Evolutionary conservation across 2,113 vertebrate genomes (phyloP).

Genomic region (Dendrocopos noguchii): DNA sequence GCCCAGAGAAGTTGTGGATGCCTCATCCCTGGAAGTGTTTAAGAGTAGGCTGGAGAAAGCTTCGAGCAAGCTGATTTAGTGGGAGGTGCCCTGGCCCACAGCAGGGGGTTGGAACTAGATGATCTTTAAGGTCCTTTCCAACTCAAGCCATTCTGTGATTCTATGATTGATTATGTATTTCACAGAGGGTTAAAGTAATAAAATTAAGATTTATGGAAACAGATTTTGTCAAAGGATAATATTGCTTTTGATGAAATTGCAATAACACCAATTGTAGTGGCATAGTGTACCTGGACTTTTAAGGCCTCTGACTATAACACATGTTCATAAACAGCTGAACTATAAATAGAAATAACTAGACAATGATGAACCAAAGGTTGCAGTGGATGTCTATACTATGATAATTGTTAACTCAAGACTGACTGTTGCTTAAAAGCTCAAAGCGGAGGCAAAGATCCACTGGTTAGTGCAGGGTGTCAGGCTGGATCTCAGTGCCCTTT

Average conservation of each 20-base stretch:
- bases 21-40: too few species aligned
- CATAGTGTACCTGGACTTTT: neutral
- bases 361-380: conserved; percentile 1
- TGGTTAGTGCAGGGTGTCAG: neutral
- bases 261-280: neutral
- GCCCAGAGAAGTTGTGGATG: too few species aligned
- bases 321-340: neutral
- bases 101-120: too few species aligned
- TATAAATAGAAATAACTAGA: conserved; percentile 41
- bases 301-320: neutral
- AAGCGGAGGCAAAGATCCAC: neutral
- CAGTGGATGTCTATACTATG: neutral
- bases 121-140: too few species aligned
- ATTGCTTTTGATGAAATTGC: neutral
- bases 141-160: too few species aligned
- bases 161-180: neutral
- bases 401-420: conserved; percentile 2
- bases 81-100: too few species aligned
- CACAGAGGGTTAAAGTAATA: neutral
- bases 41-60: too few species aligned
- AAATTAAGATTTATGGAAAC: neutral
- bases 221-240: neutral
- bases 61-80: too few species aligned
- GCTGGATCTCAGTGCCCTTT: neutral
- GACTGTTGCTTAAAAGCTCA: neutral